phyloP scores from a whole-genome alignment of 2,113 vertebrate species.

The Pituophis catenifer region DNA sequence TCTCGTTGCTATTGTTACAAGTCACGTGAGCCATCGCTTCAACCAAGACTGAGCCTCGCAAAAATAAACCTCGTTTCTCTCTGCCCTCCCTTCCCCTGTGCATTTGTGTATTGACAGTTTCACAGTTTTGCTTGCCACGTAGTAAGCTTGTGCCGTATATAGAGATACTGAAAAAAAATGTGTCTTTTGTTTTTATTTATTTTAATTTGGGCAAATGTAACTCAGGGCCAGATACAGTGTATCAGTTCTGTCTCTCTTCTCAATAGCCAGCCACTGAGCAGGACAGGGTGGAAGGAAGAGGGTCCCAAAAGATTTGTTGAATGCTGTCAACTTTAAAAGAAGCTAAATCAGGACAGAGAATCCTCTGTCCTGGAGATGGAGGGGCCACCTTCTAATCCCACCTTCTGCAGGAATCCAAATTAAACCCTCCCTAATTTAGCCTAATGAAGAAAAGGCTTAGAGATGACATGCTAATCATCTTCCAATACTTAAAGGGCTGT shows the following conservation, averaged over 20 bases:
- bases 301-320: not conserved
- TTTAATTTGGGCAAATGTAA: not conserved
- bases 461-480: not conserved
- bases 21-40: not conserved
- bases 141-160: not conserved
- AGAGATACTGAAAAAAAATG: not conserved
- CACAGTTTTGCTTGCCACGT: not conserved
- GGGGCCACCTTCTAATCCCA: not conserved
- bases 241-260: not conserved
- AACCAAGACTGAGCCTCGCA: not conserved
- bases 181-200: not conserved
- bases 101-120: not conserved
- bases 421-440: not conserved
- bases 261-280: not conserved
- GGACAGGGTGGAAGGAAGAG: not conserved
- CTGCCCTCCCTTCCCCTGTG: too few relatives aligned
- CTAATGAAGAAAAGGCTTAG: not conserved
- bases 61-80: not conserved
- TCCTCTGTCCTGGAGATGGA: not conserved
- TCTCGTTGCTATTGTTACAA: conserved; percentile 3
- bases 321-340: not conserved
- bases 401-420: not conserved
- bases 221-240: not conserved
- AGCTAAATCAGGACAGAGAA: not conserved
- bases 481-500: not conserved